These are phyloP conservation scores for Cyprinodon brontotheroides DNA, from an alignment of 2,113 vertebrate species.

Conservation along the genomic window DNA sequence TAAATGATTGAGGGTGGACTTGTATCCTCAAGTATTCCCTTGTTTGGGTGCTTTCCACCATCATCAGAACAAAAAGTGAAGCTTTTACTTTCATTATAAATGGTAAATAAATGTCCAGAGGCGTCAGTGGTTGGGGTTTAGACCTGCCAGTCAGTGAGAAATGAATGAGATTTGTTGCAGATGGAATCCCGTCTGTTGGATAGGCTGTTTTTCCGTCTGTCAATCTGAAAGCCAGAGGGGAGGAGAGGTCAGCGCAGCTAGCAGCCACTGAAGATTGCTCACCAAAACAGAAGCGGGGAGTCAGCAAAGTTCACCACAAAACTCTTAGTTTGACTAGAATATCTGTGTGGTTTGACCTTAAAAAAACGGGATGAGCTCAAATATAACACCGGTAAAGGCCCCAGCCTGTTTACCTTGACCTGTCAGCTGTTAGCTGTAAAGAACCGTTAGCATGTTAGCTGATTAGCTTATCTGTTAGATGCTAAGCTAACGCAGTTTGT, in stretches of 20 bases:
- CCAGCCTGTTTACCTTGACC: neutral
- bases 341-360: neutral
- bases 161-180: neutral
- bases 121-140: neutral
- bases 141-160: neutral
- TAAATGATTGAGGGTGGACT: too few relatives aligned
- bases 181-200: conserved; percentile 4
- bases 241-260: conserved; percentile 48
- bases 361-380: conserved; percentile 56
- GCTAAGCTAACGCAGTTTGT: conserved; percentile 54
- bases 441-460: conserved; percentile 19
- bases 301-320: conserved; percentile 49
- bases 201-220: conserved; percentile 38
- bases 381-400: conserved; percentile 60
- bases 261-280: conserved; percentile 21
- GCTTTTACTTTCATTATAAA: neutral
- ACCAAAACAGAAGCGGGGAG: conserved; percentile 30
- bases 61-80: neutral
- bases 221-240: conserved; percentile 17
- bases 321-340: neutral
- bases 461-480: conserved; percentile 24
- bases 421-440: conserved; percentile 29
- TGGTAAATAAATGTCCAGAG: neutral
- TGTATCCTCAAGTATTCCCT: too few relatives aligned
- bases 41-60: neutral